Conservation (phyloP, 2,888 invertebrate species). For the Eupithecia centaureata region DNA sequence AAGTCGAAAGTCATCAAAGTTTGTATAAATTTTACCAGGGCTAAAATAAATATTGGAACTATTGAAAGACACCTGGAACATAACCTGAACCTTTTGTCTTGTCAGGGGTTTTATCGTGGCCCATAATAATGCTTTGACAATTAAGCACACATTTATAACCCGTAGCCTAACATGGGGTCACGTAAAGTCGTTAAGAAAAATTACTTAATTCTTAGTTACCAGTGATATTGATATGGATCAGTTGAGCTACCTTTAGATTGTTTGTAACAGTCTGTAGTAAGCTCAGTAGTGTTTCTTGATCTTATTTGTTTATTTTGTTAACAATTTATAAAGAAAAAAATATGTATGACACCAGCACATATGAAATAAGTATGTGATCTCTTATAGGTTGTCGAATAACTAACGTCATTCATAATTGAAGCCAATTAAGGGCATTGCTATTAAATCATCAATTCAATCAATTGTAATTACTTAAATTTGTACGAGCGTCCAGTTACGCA, state of each 20-base stretch:
- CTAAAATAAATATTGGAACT: no score
- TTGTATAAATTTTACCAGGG: no score
- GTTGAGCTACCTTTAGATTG: background rate
- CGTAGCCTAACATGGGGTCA: no score
- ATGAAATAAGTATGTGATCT: background rate
- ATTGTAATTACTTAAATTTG: constrained; percentile 36
- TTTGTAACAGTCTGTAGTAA: no score
- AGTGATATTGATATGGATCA: background rate
- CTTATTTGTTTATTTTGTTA: no score
- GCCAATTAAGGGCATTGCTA: constrained; percentile 30
- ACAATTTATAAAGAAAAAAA: no score
- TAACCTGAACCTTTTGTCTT: background rate
- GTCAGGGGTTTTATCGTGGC: background rate
- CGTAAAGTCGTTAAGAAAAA: background rate
- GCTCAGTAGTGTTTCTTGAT: no score
- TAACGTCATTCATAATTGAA: constrained; percentile 41
- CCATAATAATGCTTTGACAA: background rate
- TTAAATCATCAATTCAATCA: constrained; percentile 38
- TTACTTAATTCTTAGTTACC: background rate
- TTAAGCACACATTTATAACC: background rate
- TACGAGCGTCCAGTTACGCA: constrained; percentile 27
- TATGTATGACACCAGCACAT: background rate
- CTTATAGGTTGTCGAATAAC: constrained; percentile 10
- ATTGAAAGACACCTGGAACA: background rate
- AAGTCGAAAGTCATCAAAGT: no score